phyloP scores from a whole-genome alignment of 1,140 invertebrate genomes.

The Cyrtorhinus lividipennis region DNA sequence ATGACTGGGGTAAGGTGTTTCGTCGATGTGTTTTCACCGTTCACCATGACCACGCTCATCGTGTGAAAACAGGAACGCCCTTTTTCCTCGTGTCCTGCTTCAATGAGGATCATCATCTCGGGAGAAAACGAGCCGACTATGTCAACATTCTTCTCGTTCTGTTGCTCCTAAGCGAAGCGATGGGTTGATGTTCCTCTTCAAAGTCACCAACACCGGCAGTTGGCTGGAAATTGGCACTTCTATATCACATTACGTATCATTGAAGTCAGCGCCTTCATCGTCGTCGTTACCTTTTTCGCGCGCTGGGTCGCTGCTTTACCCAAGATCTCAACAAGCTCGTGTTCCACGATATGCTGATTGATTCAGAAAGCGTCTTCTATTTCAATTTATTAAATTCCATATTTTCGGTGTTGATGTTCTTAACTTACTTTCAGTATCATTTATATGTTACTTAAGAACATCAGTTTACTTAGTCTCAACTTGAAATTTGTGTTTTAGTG shows the following conservation, averaged over 20 bases:
- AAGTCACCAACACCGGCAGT: slow-evolving; percentile 71
- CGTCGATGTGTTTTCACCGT: slow-evolving; percentile 81
- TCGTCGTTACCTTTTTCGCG: slow-evolving; percentile 21
- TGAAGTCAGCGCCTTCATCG: slow-evolving; percentile 22
- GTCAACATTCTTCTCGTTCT: slow-evolving; percentile 48
- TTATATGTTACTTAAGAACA: too few relatives aligned
- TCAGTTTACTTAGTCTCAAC: too few relatives aligned
- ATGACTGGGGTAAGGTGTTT: slow-evolving; percentile 81
- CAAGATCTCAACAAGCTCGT: too few relatives aligned
- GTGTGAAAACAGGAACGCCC: slow-evolving; percentile 76
- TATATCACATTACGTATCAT: slow-evolving; percentile 26
- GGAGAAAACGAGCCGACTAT: slow-evolving; percentile 33
- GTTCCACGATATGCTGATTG: too few relatives aligned
- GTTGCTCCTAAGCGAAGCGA: slow-evolving; percentile 66
- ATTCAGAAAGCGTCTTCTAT: too few relatives aligned
- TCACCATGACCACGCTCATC: slow-evolving; percentile 73
- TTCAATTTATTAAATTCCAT: too few relatives aligned
- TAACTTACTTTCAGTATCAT: too few relatives aligned
- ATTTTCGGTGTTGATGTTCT: too few relatives aligned
- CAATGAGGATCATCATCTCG: slow-evolving; percentile 43
- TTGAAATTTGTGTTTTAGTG: too few relatives aligned
- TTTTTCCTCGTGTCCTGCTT: slow-evolving; percentile 66
- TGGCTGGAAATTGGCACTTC: slow-evolving; percentile 85
- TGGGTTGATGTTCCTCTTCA: slow-evolving; percentile 75
- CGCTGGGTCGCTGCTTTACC: neutral